Conservation (phyloP, 2,888 invertebrate genomes). For the Sphaerophoria rueppellii region DNA sequence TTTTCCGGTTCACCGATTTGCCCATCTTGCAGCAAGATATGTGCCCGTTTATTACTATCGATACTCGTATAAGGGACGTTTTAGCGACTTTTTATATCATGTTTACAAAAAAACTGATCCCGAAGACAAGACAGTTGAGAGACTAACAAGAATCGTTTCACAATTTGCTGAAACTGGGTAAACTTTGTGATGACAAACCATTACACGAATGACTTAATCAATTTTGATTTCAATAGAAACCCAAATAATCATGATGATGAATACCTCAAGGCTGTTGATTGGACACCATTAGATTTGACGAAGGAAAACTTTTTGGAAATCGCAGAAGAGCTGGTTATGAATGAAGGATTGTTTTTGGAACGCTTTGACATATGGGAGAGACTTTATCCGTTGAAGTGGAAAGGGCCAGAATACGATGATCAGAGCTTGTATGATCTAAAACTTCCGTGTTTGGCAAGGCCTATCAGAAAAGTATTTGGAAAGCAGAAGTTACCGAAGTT, state of each 20-base stretch:
- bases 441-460: neutral
- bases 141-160: slow-evolving; percentile 81
- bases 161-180: slow-evolving; percentile 81
- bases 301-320: slow-evolving; percentile 78
- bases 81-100: slow-evolving; percentile 83
- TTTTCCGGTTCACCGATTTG: slow-evolving; percentile 84
- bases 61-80: slow-evolving; percentile 86
- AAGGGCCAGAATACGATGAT: neutral
- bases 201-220: no score
- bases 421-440: slow-evolving; percentile 1
- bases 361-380: slow-evolving; percentile 73
- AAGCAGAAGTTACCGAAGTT: no score
- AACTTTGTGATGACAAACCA: neutral
- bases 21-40: slow-evolving; percentile 84
- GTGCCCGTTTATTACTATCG: slow-evolving; percentile 85
- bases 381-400: slow-evolving; percentile 67
- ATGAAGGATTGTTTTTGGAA: slow-evolving; percentile 72
- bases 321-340: slow-evolving; percentile 75
- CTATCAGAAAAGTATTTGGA: no score
- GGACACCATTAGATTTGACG: slow-evolving; percentile 75
- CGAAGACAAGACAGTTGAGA: slow-evolving; percentile 81
- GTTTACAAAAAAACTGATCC: slow-evolving; percentile 79
- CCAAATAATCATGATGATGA: slow-evolving; percentile 78
- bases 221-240: slow-evolving; percentile 74
- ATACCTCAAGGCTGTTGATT: slow-evolving; percentile 75